Evolutionary conservation across 2,797 vertebrate genomes (phyloP).

Genomic region (Calcarius lapponicus): DNA sequence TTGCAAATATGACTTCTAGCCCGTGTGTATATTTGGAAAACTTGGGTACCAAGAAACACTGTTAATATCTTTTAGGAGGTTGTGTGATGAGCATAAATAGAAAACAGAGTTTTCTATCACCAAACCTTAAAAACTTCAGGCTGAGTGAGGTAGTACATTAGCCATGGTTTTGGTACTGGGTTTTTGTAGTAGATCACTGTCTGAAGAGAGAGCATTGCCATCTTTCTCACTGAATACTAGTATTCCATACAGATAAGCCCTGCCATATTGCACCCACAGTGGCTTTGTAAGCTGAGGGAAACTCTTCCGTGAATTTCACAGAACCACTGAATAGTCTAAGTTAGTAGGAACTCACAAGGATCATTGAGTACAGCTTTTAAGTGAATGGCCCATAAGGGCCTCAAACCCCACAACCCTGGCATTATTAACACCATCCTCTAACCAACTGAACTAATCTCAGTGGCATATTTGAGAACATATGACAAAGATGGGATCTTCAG

Average conservation of each 20-base stretch:
- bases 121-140: not conserved
- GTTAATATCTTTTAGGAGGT: not conserved
- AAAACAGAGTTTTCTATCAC: not conserved
- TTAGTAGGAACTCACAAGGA: not conserved
- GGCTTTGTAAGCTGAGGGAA: not conserved
- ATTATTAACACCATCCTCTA: not conserved
- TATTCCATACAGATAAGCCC: not conserved
- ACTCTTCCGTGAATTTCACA: not conserved
- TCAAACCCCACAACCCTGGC: too few species aligned
- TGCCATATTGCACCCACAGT: not conserved
- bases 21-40: not conserved
- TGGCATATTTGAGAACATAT: not conserved
- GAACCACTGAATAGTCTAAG: not conserved
- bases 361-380: not conserved
- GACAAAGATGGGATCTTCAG: not conserved
- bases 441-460: not conserved
- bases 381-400: not conserved
- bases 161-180: rapidly evolving
- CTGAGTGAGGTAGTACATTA: not conserved
- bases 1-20: not conserved
- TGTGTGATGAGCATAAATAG: not conserved
- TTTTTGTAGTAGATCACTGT: not conserved
- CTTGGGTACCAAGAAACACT: not conserved
- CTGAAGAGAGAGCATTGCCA: not conserved
- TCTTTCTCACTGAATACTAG: not conserved